These are phyloP conservation scores for Pterois miles DNA, from an alignment of 2,797 vertebrate genomes.

Conservation along the genomic window DNA sequence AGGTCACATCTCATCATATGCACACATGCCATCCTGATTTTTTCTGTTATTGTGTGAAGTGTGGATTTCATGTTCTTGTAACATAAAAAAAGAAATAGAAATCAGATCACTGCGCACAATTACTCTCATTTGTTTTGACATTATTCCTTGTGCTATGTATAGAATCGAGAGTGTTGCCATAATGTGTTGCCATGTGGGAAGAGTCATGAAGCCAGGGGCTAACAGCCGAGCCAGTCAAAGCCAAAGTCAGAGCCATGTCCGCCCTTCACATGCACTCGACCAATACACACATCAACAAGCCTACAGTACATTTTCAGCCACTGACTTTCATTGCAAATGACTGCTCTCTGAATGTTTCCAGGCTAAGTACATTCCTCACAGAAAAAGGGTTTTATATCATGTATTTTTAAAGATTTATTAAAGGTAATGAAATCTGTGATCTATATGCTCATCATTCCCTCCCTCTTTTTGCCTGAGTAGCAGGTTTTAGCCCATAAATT, in stretches of 20 bases:
- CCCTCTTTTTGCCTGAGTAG: conserved; percentile 52
- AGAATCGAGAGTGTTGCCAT: conserved; percentile 67
- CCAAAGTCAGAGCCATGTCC: conserved; percentile 69
- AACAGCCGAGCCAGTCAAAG: conserved; percentile 62
- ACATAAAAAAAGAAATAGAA: not conserved
- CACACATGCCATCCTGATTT: not conserved
- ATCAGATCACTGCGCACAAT: conserved; percentile 41
- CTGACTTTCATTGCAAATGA: conserved; percentile 77
- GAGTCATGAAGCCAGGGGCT: conserved; percentile 74
- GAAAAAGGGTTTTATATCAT: conserved; percentile 42
- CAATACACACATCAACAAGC: conserved; percentile 61
- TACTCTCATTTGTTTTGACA: conserved; percentile 67
- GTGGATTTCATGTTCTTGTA: conserved; percentile 28
- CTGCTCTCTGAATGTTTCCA: conserved; percentile 65
- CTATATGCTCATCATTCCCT: conserved; percentile 48
- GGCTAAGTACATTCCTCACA: conserved; percentile 49
- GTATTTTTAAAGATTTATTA: conserved; percentile 63
- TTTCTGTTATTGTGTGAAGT: not conserved
- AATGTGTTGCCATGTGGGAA: conserved; percentile 75
- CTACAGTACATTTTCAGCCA: conserved; percentile 66
- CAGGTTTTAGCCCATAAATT: conserved; percentile 70
- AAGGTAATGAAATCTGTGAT: conserved; percentile 64
- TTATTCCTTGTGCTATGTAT: conserved; percentile 61
- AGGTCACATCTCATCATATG: not conserved
- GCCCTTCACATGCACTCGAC: conserved; percentile 68